Evolutionary conservation across 2,113 vertebrate genomes (phyloP), one percentile per base, ranked within the genome.

Genomic region (Uria lomvia): DNA sequence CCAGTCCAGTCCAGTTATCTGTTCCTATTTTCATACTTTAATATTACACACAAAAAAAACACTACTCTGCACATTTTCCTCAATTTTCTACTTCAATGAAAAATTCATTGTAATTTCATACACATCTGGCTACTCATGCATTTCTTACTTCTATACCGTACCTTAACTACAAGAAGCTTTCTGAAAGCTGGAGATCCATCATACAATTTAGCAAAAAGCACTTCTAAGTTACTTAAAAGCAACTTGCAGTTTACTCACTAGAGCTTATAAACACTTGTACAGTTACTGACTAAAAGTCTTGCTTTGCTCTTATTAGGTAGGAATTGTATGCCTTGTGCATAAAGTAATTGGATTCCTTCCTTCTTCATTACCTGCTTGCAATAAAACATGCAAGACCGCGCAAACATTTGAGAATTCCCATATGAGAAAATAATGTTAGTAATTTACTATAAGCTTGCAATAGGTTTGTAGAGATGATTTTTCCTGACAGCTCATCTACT

Each of bases 321-420:
- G 32, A 98, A 98, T 94, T 95, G 75, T 86, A 97, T 90, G 94
- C 63, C 89, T 77, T 96, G 95, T 96, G 93, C 87, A 97, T 96
- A 94, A 98, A 97, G 91, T 97, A 98, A 98, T 92, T 98, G 94
- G 84, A 98, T 97, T 98, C 96, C 92, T 96, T 97, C 88, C 52
- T 70, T 94, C 86, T 96, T 94, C 97, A 92, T 95, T 94, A 87
- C 91, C 93, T 86, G 86, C 90, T 97, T 94, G 94, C 88, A 97
- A 95, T 96, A 97, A 97, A 95, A 92, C 78, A 96, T 96, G 94
- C 93, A 98, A 95, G 90, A 96, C 30, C 97, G 65, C 68, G 96
- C 90, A 97, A 98, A 96, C 88, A 97, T 95, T 93, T 96, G 56
- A 97, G 91, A 97, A 96, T 91, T 97, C 88, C 71, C 86, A 86